phyloP scores from a whole-genome alignment of 2,113 vertebrate species.

The Kobus ellipsiprymnus region DNA sequence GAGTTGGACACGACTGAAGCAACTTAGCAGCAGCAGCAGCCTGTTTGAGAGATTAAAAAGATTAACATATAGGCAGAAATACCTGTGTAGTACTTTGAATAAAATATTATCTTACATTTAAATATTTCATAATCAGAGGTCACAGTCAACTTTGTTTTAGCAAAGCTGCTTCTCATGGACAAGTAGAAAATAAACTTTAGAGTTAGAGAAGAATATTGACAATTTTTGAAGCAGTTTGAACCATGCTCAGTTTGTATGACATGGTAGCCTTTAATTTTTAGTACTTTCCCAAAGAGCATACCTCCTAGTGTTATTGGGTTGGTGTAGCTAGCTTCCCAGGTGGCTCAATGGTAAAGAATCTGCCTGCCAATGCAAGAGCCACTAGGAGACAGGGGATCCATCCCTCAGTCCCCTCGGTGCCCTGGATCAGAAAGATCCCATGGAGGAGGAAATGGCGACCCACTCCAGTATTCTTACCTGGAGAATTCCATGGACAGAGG shows the following conservation, averaged over 20 bases:
- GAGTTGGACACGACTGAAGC: too few species aligned
- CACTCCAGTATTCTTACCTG: not conserved
- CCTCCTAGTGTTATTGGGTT: not conserved
- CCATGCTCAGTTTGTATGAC: not conserved
- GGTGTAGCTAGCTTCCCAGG: not conserved
- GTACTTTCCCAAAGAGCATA: not conserved
- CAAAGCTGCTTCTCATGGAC: not conserved
- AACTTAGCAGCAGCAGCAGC: not conserved
- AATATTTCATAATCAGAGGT: slow-evolving; percentile 11
- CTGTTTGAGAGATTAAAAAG: not conserved
- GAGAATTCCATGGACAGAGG: not conserved
- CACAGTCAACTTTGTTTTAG: not conserved
- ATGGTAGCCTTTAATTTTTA: not conserved
- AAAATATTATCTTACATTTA: not conserved
- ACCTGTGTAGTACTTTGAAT: not conserved
- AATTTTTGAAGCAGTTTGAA: slow-evolving; percentile 25
- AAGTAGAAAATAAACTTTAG: not conserved
- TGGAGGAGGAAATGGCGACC: not conserved
- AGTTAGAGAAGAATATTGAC: not conserved
- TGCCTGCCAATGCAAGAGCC: not conserved
- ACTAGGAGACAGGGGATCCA: not conserved
- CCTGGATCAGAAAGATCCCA: not conserved
- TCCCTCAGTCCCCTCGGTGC: not conserved
- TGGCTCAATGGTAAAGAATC: not conserved
- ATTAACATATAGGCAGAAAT: not conserved